A percentile compares a stretch with the other conserved stretches of the same genome.
phyloP scores from a whole-genome alignment of 2,888 invertebrate genomes.

The Drosophila cognata region DNA sequence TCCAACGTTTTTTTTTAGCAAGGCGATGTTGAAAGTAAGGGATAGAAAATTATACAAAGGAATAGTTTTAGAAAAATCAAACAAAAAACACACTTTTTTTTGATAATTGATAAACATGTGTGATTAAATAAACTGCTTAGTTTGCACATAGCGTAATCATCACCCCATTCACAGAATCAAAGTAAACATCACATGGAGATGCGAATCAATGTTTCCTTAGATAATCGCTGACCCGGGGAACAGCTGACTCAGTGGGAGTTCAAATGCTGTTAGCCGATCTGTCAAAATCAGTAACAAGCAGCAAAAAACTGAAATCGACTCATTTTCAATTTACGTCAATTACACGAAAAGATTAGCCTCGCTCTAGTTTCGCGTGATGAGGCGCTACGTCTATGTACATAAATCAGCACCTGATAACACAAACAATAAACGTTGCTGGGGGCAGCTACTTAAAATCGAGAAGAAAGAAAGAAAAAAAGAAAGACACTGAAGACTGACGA shows the following conservation, averaged over 20 bases:
- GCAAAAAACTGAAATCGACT: constrained; percentile 44
- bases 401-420: constrained; percentile 66
- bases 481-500: constrained; percentile 14
- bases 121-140: constrained; percentile 8
- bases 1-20: neutral
- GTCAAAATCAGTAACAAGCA: constrained; percentile 19
- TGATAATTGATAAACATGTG: constrained; percentile 3
- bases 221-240: constrained; percentile 12
- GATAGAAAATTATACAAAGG: neutral
- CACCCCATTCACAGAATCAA: constrained; percentile 12
- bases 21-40: neutral
- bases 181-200: constrained; percentile 13
- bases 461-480: constrained; percentile 6
- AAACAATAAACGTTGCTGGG: constrained; percentile 49
- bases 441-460: constrained; percentile 14
- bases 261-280: constrained; percentile 36
- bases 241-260: constrained; percentile 44
- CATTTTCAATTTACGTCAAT: constrained; percentile 73
- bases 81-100: neutral
- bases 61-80: neutral
- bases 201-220: constrained; percentile 24
- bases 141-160: neutral
- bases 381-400: constrained; percentile 52
- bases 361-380: constrained; percentile 61
- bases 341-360: constrained; percentile 76